phyloP scores from a whole-genome alignment of 1,140 invertebrate species.

The Ceratina australensis region DNA sequence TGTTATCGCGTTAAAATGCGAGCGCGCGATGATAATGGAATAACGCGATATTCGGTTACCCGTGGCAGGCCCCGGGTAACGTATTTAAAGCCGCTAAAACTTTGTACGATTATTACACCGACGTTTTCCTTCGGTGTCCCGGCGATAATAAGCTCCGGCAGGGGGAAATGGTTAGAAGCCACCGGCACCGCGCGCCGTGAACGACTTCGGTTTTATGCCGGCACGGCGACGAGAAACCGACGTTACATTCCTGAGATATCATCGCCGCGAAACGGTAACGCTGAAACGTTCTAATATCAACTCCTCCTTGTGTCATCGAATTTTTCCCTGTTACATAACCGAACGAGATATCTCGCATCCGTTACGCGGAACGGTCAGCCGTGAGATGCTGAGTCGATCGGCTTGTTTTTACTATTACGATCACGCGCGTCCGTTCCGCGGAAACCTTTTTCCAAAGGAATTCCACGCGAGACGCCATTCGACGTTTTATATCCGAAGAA shows the following conservation, averaged over 20 bases:
- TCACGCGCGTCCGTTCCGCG: background rate
- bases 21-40: too few species aligned
- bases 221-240: background rate
- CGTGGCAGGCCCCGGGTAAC: background rate
- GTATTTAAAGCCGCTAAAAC: constrained; percentile 1
- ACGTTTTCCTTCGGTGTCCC: background rate
- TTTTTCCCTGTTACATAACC: background rate
- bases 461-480: background rate
- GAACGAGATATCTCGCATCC: background rate
- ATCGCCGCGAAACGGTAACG: constrained; percentile 11
- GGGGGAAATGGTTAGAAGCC: background rate
- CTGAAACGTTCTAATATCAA: constrained; percentile 7
- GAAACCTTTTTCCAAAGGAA: background rate
- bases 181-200: too few species aligned
- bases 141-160: constrained; percentile 6
- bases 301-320: background rate
- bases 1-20: too few species aligned
- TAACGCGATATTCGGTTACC: background rate
- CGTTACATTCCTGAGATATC: constrained; percentile 20
- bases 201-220: constrained; percentile 13
- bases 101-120: constrained; percentile 1
- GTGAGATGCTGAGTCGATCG: background rate
- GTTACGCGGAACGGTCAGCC: background rate
- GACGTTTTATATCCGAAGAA: background rate
- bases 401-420: background rate